Base-by-base conservation (phyloP, 1,140 invertebrate species). In the Copidosoma floridanum region DNA sequence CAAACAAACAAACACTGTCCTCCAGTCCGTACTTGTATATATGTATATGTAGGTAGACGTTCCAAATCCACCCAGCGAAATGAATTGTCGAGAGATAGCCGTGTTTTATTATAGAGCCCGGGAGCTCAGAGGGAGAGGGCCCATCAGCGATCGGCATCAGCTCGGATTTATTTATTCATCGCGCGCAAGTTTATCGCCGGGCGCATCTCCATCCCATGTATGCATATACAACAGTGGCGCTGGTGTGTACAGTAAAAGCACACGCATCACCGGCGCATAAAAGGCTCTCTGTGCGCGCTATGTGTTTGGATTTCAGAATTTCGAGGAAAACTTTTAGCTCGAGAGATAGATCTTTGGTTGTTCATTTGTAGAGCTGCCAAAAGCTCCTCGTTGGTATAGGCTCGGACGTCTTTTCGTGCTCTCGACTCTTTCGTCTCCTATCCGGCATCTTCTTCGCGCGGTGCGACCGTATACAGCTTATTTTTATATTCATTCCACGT, bases 401-500 rank as follows among this genome's bases (percentile, higher is more conserved):
- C 26, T n/a, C 46, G 46, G 32, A 20, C n/a, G n/a, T 38, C 50
- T 23, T 53, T 16, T 41, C 51, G 20, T 32, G n/a, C 8, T 51
- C 51, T 52, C 35, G n/a, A 5, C 32, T 20, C 29, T n/a, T n/a
- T n/a, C n/a, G n/a, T n/a, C n/a, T n/a, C n/a, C n/a, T n/a, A n/a
- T n/a, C n/a, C n/a, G n/a, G n/a, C n/a, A n/a, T n/a, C n/a, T n/a
- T n/a, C n/a, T n/a, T n/a, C n/a, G n/a, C n/a, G n/a, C n/a, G n/a
- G n/a, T n/a, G n/a, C n/a, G n/a, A n/a, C n/a, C n/a, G n/a, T n/a
- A n/a, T n/a, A 12, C 23, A 26, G 10, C 32, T 59, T 60, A 60
- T 60, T 53, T 60, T 53, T 60, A n/a, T n/a, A 60, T 60, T 60
- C 57, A 35, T 40, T 38, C 27, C 57, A 54, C 57, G 50, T 54